Evolutionary conservation across 2,113 vertebrate genomes (phyloP).

Genomic region (Pipa parva): DNA sequence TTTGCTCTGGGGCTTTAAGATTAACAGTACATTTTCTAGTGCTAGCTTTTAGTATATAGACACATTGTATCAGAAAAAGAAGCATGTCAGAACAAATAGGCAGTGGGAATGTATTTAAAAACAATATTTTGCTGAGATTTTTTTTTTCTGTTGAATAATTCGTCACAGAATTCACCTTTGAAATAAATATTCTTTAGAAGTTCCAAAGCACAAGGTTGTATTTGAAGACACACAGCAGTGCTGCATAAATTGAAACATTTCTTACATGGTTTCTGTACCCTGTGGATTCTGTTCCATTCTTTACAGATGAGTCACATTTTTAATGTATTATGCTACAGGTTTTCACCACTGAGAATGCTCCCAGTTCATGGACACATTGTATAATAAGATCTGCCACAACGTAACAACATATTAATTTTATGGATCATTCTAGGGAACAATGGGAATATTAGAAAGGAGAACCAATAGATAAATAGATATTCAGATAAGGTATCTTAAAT

Average conservation of each 20-base stretch:
- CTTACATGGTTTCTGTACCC: background rate
- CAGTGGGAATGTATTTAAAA: background rate
- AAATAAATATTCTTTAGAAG: background rate
- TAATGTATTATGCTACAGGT: background rate
- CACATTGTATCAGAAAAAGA: too few relatives aligned
- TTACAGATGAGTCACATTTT: background rate
- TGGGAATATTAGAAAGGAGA: too few relatives aligned
- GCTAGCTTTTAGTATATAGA: too few relatives aligned
- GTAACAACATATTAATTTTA: too few relatives aligned
- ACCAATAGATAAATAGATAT: too few relatives aligned
- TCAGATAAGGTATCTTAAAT: too few relatives aligned
- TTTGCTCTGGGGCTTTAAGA: too few relatives aligned
- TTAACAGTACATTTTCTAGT: too few relatives aligned
- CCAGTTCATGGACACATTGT: background rate
- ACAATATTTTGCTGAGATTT: background rate
- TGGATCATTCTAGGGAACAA: too few relatives aligned
- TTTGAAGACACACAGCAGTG: background rate
- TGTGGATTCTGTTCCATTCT: background rate
- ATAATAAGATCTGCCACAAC: too few relatives aligned
- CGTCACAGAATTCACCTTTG: background rate
- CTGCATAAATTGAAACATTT: background rate
- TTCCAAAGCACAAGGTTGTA: background rate
- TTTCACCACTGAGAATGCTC: background rate
- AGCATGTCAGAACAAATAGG: background rate
- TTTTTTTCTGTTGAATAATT: background rate